Evolutionary conservation across 2,113 vertebrate genomes (phyloP).

Genomic region (Vidua chalybeata): DNA sequence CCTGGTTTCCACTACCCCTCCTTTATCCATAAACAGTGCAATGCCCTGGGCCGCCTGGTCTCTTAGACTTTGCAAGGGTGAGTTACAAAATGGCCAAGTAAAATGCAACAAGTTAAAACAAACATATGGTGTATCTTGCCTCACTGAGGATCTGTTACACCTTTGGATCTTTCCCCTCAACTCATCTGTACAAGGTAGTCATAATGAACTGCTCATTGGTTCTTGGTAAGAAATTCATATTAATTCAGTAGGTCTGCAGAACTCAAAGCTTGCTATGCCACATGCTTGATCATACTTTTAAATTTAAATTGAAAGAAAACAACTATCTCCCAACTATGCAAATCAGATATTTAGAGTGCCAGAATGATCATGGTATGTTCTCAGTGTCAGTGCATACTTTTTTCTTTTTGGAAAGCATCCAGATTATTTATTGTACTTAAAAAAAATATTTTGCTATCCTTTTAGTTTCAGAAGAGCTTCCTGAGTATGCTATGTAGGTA

Average conservation of each 20-base stretch:
- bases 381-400: background rate
- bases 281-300: background rate
- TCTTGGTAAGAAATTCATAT: background rate
- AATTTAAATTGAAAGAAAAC: slow-evolving; percentile 8
- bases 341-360: background rate
- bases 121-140: rapidly evolving
- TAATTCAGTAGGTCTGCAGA: background rate
- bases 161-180: background rate
- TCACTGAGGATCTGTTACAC: background rate
- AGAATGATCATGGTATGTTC: background rate
- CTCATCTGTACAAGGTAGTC: background rate
- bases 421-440: background rate
- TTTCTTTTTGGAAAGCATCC: background rate
- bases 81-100: background rate
- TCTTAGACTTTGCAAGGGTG: background rate
- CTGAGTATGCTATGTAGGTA: background rate
- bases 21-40: background rate
- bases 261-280: background rate
- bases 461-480: background rate
- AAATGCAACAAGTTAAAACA: background rate
- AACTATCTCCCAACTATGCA: background rate
- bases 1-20: background rate
- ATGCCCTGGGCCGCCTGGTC: rapidly evolving
- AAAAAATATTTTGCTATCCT: background rate
- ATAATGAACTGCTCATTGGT: background rate